Percentiles rank a stretch among this genome's conserved stretches.
Evolutionary conservation across 2,113 vertebrate genomes (phyloP).

Genomic region (Puffinus mauretanicus): DNA sequence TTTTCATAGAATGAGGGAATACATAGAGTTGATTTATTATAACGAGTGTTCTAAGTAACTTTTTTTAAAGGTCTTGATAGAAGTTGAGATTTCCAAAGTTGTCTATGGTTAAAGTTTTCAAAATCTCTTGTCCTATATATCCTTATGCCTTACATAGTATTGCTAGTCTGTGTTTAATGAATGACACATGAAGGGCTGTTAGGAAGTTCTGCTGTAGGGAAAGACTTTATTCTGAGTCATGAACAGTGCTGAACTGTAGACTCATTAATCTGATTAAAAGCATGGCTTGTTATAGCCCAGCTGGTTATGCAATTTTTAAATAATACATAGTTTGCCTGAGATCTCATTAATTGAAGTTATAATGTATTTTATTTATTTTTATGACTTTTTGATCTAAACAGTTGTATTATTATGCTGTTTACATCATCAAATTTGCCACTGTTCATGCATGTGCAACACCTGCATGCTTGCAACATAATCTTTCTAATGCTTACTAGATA

Average conservation of each 20-base stretch:
- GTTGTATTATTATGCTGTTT: not conserved
- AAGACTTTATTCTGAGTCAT: constrained; percentile 26
- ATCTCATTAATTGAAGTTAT: not conserved
- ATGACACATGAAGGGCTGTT: not conserved
- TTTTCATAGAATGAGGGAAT: not conserved
- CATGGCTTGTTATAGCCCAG: not conserved
- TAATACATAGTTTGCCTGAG: not conserved
- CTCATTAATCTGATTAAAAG: constrained; percentile 47
- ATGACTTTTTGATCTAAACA: not conserved
- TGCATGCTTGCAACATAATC: not conserved
- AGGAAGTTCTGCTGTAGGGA: not conserved
- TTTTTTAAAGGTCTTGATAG: not conserved
- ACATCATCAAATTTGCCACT: not conserved
- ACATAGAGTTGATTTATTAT: not conserved
- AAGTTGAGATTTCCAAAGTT: not conserved
- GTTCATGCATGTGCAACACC: not conserved
- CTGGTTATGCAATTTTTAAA: constrained; percentile 4
- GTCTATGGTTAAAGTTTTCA: not conserved
- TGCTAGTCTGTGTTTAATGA: not conserved
- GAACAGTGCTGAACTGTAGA: not conserved
- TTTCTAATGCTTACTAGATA: not conserved
- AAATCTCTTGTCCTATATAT: not conserved
- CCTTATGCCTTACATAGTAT: not conserved
- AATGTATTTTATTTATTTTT: not conserved
- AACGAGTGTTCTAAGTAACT: not conserved